A percentile compares a stretch with the other conserved stretches of the same genome.
Conservation (phyloP, 1,140 invertebrate genomes). For the Drosophila teissieri region DNA sequence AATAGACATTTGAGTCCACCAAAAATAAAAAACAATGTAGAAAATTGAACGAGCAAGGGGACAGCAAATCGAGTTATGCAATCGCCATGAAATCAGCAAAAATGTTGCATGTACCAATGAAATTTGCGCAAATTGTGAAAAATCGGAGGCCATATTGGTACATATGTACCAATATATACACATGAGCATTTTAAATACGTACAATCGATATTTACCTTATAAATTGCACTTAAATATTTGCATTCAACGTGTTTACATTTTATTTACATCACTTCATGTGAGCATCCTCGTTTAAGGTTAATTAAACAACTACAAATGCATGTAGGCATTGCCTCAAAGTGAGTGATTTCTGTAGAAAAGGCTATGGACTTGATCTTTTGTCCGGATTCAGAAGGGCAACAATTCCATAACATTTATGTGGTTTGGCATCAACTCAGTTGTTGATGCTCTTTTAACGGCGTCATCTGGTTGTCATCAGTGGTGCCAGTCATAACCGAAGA, state of each 20-base stretch:
- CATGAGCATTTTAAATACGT: not conserved
- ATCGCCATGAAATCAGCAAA: slow-evolving; percentile 7
- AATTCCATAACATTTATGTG: slow-evolving; percentile 7
- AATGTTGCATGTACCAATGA: slow-evolving; percentile 21
- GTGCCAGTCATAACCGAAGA: slow-evolving; percentile 17
- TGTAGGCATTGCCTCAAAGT: not conserved
- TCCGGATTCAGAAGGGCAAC: slow-evolving; percentile 2
- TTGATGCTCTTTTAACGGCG: slow-evolving; percentile 31
- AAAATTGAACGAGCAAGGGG: not conserved
- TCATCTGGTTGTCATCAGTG: slow-evolving; percentile 28
- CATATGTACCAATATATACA: not conserved
- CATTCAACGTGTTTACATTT: not conserved
- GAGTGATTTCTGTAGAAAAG: not conserved
- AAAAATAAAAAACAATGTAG: not conserved
- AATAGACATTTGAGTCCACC: slow-evolving; percentile 5
- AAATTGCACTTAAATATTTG: slow-evolving; percentile 22
- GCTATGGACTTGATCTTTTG: not conserved
- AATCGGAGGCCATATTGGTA: slow-evolving; percentile 3
- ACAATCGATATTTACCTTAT: slow-evolving; percentile 26
- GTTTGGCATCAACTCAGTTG: slow-evolving; percentile 20
- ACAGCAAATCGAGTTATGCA: slow-evolving; percentile 7
- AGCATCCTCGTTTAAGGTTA: not conserved
- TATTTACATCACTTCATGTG: slow-evolving; percentile 12
- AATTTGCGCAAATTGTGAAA: slow-evolving; percentile 16
- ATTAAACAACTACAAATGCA: not conserved